Base-by-base conservation (phyloP, 2,888 invertebrate genomes). In the Auanema freiburgensis region DNA sequence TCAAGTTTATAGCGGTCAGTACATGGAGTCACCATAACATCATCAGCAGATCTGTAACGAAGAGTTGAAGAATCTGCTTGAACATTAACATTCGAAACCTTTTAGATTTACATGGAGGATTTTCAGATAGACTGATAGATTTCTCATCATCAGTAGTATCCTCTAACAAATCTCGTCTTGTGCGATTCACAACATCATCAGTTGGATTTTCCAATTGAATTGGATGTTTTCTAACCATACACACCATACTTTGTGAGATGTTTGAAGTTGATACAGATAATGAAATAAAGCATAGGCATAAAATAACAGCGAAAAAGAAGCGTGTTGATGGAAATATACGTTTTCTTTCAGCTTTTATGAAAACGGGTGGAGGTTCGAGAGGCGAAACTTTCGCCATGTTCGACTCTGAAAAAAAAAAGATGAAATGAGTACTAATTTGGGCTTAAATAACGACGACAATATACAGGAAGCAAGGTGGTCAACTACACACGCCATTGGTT, bases 201-300 rank as follows among this genome's bases (percentile, higher is more conserved):
- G 41, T 11, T 16, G 49, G 43, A 40, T 41, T 43, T 33, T 33
- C 33, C 33, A 33, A 33, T 33, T 33, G 33, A 33, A 33, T 33
- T 33, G 43, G 16, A n/a, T 52, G 57, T 58, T 71, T 77, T 51
- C 65, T 68, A 1, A 78, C 71, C 80, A 80, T 80, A 61, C 78
- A 80, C 11, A 78, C 76, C 77, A 80, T 79, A 14, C 69, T 69
- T 24, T 73, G 70, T 3, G 69, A 67, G 11, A 74, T 68, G 53
- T 71, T 72, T 18, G 73, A 71, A 6, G 73, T 75, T 23, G 71
- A 66, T 18, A 74, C 69, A n/a, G 72, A 57, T 24, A 80, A 59
- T 33, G 79, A 74, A 49, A 80, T 69, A 65, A 76, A 80, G 60
- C 80, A 80, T 12, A 79, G 50, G 59, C 78, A 79, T 40, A 80